Evolutionary conservation across 2,113 vertebrate genomes (phyloP).

Genomic region (Tympanuchus pallidicinctus): DNA sequence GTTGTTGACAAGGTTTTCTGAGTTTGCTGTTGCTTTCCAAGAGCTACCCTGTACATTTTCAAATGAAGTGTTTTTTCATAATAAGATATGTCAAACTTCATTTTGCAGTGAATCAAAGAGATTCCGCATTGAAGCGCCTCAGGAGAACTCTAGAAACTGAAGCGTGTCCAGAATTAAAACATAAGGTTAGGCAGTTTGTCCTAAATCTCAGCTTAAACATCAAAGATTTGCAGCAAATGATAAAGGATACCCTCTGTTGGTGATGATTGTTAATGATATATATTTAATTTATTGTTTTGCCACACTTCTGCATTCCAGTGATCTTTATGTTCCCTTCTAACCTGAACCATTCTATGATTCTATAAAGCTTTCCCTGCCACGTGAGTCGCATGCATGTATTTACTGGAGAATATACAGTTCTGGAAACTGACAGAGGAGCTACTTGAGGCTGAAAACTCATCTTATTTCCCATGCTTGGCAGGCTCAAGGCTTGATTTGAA

Average conservation of each 20-base stretch:
- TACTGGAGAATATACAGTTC: background rate
- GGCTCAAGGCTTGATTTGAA: background rate
- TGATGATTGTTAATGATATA: background rate
- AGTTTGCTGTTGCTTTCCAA: slow-evolving; percentile 37
- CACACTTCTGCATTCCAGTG: background rate
- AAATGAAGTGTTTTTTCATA: slow-evolving; percentile 52
- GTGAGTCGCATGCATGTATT: background rate
- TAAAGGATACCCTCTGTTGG: background rate
- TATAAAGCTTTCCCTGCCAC: background rate
- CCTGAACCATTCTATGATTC: background rate
- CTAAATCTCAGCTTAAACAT: slow-evolving; percentile 20
- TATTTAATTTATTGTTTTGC: slow-evolving; percentile 5
- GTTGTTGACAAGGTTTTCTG: slow-evolving; percentile 7
- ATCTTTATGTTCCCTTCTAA: background rate
- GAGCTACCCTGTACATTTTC: slow-evolving; percentile 22
- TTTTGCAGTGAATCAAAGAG: slow-evolving; percentile 53
- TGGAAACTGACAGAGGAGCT: background rate
- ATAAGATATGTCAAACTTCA: slow-evolving; percentile 55
- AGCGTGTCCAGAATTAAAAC: slow-evolving; percentile 37
- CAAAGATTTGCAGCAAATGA: slow-evolving; percentile 10
- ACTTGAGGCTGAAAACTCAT: background rate
- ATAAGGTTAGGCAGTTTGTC: slow-evolving; percentile 21
- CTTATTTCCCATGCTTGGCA: background rate
- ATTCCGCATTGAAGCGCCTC: slow-evolving; percentile 11
- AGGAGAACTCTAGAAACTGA: slow-evolving; percentile 42